Evolutionary conservation across 2,113 vertebrate genomes (phyloP), one percentile per base, ranked within the genome.

Genomic region (Typhlomys cinereus): DNA sequence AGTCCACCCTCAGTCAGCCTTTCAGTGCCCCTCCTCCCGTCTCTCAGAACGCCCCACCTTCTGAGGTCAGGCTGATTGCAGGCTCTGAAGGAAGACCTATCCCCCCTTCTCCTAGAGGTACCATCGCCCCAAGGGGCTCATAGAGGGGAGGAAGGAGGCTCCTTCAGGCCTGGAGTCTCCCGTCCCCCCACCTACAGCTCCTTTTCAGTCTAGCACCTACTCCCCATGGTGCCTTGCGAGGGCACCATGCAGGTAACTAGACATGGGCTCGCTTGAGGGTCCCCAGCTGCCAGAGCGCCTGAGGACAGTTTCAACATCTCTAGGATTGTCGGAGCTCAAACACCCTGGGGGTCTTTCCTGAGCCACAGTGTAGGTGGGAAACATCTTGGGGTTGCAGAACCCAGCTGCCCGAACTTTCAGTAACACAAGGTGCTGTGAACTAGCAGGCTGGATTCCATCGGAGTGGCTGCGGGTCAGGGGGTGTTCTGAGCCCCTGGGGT

Each of bases 381-480:
- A 52, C 13, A 34, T 57, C 44, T 79, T 25, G 1, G 4, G 2
- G 20, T 62, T 69, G 34, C 48, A 52, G 20, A 61, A 73, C 15
- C n/a, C 1, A 3, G 29, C 11, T 0, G 0, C 70, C 52, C 25
- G 27, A 8, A 79, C 57, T n/a, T 20, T 57, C 23, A 15, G 15
- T 36, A 21, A 14, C 7, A 0, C 0, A 21, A 25, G 41, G 41
- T 61, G 36, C 62, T 39, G 50, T 18, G 25, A 31, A 21, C 75
- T 46, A 12, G 23, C 1, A 4, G 59, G 31, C 34, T 34, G 13
- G 21, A 29, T 34, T 36, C 39, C 50, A 50, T 3, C 34, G 18
- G 3, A 4, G 46, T 27, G 36, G 59, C 8, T 14, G 6, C 10
- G 71, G 61, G 25, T 4, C 13, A 69, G 10, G n/a, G 79, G 46